These are phyloP conservation scores for Motacilla alba DNA, from an alignment of 2,113 vertebrate species.

Conservation along the genomic window DNA sequence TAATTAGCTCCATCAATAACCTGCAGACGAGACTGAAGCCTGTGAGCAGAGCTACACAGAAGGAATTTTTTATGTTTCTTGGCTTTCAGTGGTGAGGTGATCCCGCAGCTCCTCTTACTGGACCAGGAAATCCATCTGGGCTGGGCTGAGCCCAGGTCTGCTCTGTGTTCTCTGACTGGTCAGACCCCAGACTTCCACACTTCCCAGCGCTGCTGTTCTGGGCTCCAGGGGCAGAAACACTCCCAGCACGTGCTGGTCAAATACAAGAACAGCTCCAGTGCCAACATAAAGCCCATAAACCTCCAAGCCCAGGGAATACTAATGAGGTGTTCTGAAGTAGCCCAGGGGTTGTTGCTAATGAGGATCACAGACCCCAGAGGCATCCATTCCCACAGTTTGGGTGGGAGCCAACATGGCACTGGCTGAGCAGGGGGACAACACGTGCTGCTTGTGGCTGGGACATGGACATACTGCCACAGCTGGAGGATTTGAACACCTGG, in stretches of 20 bases:
- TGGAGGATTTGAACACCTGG: not conserved
- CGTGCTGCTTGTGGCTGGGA: accelerated
- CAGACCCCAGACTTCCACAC: not conserved
- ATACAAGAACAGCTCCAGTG: not conserved
- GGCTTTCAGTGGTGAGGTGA: not conserved
- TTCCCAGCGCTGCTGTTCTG: not conserved
- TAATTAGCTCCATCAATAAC: not conserved
- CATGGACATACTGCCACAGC: not conserved
- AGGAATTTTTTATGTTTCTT: not conserved
- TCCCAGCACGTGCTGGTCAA: not conserved
- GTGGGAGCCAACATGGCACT: not conserved
- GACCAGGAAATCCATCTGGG: not conserved
- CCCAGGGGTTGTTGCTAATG: not conserved
- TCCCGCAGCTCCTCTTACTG: not conserved
- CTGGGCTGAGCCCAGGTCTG: not conserved
- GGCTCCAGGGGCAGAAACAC: not conserved
- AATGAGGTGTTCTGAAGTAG: not conserved
- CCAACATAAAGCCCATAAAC: not conserved
- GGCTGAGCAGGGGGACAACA: accelerated
- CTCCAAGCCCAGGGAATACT: not conserved
- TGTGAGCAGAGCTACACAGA: not conserved
- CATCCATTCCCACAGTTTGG: not conserved
- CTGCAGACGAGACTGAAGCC: not conserved
- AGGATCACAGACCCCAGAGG: not conserved
- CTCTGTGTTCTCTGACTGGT: not conserved